phyloP scores from a whole-genome alignment of 1,140 invertebrate genomes.

The Papilio xuthus region DNA sequence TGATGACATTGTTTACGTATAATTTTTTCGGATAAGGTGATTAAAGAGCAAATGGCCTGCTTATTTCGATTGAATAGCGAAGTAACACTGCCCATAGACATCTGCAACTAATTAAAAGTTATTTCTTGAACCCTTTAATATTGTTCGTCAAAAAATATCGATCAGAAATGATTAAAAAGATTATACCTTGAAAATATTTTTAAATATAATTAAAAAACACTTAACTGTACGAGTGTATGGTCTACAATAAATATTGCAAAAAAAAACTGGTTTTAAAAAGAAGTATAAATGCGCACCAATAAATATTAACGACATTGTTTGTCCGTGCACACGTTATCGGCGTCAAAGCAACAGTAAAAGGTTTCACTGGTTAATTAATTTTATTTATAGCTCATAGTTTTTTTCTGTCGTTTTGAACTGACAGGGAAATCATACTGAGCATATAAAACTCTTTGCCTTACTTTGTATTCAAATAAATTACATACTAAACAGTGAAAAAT shows the following conservation, averaged over 20 bases:
- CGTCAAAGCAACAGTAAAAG: conserved; percentile 3
- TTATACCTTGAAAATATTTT: not conserved
- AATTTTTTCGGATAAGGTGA: too few species aligned
- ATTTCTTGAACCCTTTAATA: too few species aligned
- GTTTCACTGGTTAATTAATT: conserved; percentile 15
- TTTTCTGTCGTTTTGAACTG: not conserved
- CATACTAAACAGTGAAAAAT: too few species aligned
- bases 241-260: not conserved
- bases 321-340: conserved; percentile 20
- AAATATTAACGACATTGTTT: conserved; percentile 19
- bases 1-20: too few species aligned
- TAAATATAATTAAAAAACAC: not conserved
- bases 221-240: not conserved
- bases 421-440: not conserved
- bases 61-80: too few species aligned
- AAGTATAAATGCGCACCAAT: not conserved
- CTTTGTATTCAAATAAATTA: too few species aligned
- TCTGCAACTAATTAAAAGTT: too few species aligned
- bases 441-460: not conserved
- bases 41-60: too few species aligned
- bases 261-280: not conserved
- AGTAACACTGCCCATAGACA: too few species aligned
- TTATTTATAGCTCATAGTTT: conserved; percentile 18
- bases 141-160: too few species aligned
- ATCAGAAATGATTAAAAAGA: too few species aligned